phyloP scores from a whole-genome alignment of 2,113 vertebrate species.

The Aleadryas rufinucha region DNA sequence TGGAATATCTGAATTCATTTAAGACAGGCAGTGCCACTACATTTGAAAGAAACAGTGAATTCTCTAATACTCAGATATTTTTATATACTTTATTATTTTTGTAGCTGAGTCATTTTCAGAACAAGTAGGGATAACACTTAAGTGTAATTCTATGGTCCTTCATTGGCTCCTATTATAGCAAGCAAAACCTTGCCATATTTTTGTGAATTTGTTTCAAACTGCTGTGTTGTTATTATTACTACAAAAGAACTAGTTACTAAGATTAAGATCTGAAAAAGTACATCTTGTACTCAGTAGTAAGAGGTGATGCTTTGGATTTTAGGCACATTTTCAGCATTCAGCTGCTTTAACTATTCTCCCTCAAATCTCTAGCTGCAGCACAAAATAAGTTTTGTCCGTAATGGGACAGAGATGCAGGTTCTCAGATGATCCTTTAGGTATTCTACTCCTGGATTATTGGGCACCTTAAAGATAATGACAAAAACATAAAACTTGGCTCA shows the following conservation, averaged over 20 bases:
- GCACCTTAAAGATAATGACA: background rate
- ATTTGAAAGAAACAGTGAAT: background rate
- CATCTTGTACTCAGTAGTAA: background rate
- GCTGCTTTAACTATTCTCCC: background rate
- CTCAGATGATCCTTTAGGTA: background rate
- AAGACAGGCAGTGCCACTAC: background rate
- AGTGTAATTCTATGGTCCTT: background rate
- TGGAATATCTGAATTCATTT: background rate
- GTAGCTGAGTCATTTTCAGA: background rate
- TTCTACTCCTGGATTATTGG: background rate
- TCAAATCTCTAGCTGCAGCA: background rate
- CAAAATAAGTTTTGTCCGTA: background rate
- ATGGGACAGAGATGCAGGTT: background rate
- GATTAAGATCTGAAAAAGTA: background rate
- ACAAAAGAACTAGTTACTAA: background rate
- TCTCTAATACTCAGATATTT: background rate
- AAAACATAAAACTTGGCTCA: background rate
- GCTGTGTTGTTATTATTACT: background rate
- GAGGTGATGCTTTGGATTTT: background rate
- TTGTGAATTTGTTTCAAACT: background rate
- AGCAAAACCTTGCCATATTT: background rate
- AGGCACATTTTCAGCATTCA: background rate
- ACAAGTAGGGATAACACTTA: background rate
- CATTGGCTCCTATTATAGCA: background rate
- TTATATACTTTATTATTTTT: background rate